A percentile compares a stretch with the other conserved stretches of the same genome.
phyloP scores from a whole-genome alignment of 2,797 vertebrate species.

The Sphenodon punctatus region DNA sequence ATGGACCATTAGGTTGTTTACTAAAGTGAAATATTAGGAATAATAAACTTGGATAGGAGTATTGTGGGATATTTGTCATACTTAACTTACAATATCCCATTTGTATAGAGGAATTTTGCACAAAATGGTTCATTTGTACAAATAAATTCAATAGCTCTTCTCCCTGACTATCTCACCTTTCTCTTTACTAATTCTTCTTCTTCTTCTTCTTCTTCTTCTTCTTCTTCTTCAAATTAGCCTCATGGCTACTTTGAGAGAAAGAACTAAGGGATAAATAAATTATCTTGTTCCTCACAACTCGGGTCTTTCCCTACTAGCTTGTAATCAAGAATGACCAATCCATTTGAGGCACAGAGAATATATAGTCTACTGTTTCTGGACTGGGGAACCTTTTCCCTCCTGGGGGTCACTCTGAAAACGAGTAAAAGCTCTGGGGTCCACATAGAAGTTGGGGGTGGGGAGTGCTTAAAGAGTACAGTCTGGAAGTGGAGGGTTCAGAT shows the following conservation, averaged over 20 bases:
- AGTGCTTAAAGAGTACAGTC: no score
- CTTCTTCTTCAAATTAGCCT: no score
- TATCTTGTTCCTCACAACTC: neutral
- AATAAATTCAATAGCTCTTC: no score
- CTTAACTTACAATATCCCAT: neutral
- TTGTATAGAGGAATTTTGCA: neutral
- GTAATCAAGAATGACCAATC: neutral
- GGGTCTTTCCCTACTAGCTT: neutral
- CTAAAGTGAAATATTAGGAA: constrained; percentile 1
- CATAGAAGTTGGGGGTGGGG: no score
- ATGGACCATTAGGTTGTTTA: neutral
- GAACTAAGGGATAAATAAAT: neutral
- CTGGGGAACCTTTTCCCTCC: no score
- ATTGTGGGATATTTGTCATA: neutral
- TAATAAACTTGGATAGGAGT: neutral
- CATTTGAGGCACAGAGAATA: neutral
- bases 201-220: constrained; percentile 3
- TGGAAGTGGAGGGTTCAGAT: no score
- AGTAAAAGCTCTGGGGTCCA: no score
- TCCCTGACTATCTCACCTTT: neutral
- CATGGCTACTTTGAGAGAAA: neutral
- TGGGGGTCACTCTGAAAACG: no score
- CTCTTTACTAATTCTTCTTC: no score
- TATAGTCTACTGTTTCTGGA: neutral
- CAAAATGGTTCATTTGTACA: neutral